phyloP scores from a whole-genome alignment of 2,113 vertebrate species.

The Jaculus jaculus region DNA sequence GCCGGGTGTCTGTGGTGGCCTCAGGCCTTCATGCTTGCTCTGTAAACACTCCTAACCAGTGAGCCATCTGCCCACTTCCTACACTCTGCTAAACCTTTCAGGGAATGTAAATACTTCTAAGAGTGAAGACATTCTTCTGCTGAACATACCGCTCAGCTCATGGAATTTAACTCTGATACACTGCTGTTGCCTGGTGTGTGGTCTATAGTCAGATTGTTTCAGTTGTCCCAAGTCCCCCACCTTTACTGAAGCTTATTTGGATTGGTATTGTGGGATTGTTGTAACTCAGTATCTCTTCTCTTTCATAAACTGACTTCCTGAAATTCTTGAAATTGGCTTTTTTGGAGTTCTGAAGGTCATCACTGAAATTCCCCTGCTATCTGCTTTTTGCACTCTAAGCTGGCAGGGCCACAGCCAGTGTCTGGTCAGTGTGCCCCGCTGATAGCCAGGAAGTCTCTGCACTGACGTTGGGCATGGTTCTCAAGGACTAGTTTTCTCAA shows the following conservation, averaged over 20 bases:
- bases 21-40: no score
- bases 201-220: neutral
- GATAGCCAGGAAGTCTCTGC: neutral
- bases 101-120: slow-evolving; percentile 34
- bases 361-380: neutral
- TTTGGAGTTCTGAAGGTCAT: neutral
- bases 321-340: slow-evolving; percentile 37
- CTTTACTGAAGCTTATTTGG: neutral
- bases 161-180: neutral
- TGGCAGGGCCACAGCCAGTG: no score
- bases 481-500: neutral
- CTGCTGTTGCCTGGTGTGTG: neutral
- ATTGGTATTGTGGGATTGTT: slow-evolving; percentile 2
- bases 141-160: neutral
- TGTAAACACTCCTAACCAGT: no score
- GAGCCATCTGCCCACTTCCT: no score
- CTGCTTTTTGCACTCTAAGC: accelerated
- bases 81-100: slow-evolving; percentile 7
- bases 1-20: no score
- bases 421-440: neutral
- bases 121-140: neutral
- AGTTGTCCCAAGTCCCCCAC: neutral
- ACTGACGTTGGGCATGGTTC: neutral
- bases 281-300: neutral
- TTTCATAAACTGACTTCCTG: slow-evolving; percentile 28